Base-by-base conservation (phyloP, 2,888 invertebrate genomes). In the Liodrosophila aerea region DNA sequence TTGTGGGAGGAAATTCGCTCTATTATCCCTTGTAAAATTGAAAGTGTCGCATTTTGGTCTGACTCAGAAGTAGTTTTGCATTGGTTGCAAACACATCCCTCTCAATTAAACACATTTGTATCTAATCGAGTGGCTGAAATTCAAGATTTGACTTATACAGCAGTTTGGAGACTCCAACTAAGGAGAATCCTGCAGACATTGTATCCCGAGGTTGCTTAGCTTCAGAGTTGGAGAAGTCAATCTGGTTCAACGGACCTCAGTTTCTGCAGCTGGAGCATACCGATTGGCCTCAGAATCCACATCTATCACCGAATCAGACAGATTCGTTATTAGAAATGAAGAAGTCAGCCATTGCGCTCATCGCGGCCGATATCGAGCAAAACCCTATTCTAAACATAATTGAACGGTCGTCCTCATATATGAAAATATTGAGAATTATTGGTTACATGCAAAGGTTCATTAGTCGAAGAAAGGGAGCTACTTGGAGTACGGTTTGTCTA, bases 361-460 rank as follows among this genome's bases (percentile, higher is more conserved):
- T 49, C 16, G 39, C 18, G 39, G 30, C 41, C 41, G 13, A 51
- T 41, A 15, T 15, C 9, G 33, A 41, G n/a, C 9, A 11, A 11
- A 33, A 11, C 13, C 41, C 41, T 1, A 40, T 41, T 41, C n/a
- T n/a, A n/a, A n/a, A n/a, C n/a, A n/a, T n/a, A n/a, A n/a, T n/a
- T n/a, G n/a, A n/a, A n/a, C n/a, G n/a, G n/a, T n/a, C n/a, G n/a
- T n/a, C n/a, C n/a, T n/a, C n/a, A n/a, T n/a, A n/a, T n/a, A n/a
- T 22, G 3, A 22, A 43, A 11, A 33, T 16, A 13, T 18, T 33
- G 12, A 9, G 33, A 15, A 37, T 16, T 8, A 13, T 16, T 7
- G 37, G 16, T 4, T 37, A 37, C 12, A 37, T 37, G 37, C 16
- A 7, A 4, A 3, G 37, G 15, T 16, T 37, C 12, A 37, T 37